Evolutionary conservation across 2,113 vertebrate species (phyloP).

Genomic region (Cromileptes altivelis): DNA sequence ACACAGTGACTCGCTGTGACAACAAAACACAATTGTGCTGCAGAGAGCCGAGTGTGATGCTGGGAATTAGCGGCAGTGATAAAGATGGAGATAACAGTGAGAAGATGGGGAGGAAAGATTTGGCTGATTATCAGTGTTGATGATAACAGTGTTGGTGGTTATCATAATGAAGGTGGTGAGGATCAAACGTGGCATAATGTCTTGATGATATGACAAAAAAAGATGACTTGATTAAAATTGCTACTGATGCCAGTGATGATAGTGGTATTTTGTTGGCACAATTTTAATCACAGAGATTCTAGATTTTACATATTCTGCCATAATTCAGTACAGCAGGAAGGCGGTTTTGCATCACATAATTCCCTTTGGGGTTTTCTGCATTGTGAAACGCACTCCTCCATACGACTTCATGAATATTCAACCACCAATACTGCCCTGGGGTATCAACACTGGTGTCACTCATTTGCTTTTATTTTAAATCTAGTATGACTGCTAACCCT

Average conservation of each 20-base stretch:
- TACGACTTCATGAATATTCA: constrained; percentile 71
- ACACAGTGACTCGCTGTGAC: constrained; percentile 52
- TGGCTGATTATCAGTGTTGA: constrained; percentile 73
- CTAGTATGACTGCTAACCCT: constrained; percentile 33
- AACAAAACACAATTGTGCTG: constrained; percentile 76
- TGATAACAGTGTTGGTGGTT: constrained; percentile 77
- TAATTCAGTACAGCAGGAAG: constrained; percentile 34
- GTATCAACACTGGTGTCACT: constrained; percentile 67
- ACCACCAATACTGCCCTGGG: constrained; percentile 49
- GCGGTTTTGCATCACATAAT: constrained; percentile 48
- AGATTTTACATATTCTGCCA: constrained; percentile 50
- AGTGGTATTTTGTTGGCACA: constrained; percentile 59
- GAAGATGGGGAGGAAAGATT: constrained; percentile 67
- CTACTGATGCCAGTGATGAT: constrained; percentile 69
- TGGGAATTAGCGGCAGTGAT: constrained; percentile 67
- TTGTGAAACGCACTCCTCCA: constrained; percentile 34
- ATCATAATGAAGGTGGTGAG: constrained; percentile 76
- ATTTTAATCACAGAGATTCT: constrained; percentile 68
- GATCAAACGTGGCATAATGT: constrained; percentile 72
- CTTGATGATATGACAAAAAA: constrained; percentile 64
- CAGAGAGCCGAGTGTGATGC: constrained; percentile 54
- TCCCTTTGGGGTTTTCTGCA: constrained; percentile 18
- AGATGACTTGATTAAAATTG: constrained; percentile 79
- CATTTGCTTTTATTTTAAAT: constrained; percentile 68
- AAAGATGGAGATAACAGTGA: constrained; percentile 67